These are phyloP conservation scores for Mastomys natalensis DNA, from an alignment of 2,113 vertebrate genomes.

Conservation along the genomic window DNA sequence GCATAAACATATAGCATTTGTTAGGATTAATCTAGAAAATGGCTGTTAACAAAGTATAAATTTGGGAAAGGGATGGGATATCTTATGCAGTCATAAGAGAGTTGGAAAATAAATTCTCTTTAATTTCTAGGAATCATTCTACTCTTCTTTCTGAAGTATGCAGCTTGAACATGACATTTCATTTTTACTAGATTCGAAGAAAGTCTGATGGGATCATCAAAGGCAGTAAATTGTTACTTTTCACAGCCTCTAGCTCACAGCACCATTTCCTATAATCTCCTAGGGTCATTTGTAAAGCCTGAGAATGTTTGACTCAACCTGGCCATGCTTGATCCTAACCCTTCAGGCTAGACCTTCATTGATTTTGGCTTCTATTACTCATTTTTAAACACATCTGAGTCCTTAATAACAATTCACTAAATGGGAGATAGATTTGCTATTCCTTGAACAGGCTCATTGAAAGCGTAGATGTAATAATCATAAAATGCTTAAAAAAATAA, in stretches of 20 bases:
- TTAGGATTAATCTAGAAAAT: neutral
- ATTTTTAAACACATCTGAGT: slow-evolving; percentile 75
- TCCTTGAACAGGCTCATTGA: slow-evolving; percentile 68
- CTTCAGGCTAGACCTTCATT: slow-evolving; percentile 57
- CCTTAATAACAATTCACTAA: slow-evolving; percentile 77
- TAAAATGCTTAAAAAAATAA: slow-evolving; percentile 70
- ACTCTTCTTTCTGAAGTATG: neutral
- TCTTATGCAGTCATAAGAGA: neutral
- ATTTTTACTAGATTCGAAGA: slow-evolving; percentile 64
- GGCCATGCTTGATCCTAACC: neutral
- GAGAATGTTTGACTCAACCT: slow-evolving; percentile 65
- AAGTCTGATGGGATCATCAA: slow-evolving; percentile 21
- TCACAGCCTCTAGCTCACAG: neutral
- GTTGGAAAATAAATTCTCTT: neutral
- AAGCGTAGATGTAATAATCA: slow-evolving; percentile 59
- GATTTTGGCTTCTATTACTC: slow-evolving; percentile 55
- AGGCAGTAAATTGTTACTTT: slow-evolving; percentile 74
- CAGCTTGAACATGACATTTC: slow-evolving; percentile 57
- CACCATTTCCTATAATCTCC: slow-evolving; percentile 60
- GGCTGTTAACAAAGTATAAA: neutral
- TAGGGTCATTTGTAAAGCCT: neutral
- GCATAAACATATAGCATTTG: accelerated
- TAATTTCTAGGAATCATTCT: neutral
- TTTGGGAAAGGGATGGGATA: neutral
- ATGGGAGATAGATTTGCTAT: slow-evolving; percentile 64